Evolutionary conservation across 2,113 vertebrate species (phyloP).

Genomic region (Peucedramus taeniatus): DNA sequence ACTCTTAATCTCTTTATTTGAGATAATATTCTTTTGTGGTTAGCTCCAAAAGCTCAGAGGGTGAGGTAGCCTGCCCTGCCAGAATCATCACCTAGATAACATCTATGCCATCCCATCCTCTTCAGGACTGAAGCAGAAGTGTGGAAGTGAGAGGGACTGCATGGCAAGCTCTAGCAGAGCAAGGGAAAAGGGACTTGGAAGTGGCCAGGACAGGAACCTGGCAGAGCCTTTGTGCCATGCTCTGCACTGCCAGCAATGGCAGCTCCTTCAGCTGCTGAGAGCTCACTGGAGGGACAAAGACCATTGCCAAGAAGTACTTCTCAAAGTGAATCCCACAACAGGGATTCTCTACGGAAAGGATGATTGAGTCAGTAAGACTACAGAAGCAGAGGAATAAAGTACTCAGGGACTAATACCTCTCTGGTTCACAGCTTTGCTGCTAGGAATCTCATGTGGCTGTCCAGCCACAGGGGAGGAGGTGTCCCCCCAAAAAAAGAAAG

Average conservation of each 20-base stretch:
- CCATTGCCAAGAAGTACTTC: not conserved
- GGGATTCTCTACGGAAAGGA: not conserved
- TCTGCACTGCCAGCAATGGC: not conserved
- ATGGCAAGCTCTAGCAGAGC: not conserved
- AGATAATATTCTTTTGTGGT: not conserved
- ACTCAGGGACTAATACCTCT: not conserved
- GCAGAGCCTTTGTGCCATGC: not conserved
- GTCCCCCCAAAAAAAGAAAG: not conserved
- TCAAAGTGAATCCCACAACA: not conserved
- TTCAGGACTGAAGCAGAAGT: not conserved
- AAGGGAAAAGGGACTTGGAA: not conserved
- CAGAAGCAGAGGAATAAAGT: not conserved
- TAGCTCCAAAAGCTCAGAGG: not conserved
- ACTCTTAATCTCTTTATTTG: not conserved
- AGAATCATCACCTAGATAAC: not conserved
- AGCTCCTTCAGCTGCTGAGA: not conserved
- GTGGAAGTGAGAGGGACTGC: not conserved
- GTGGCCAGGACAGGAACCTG: not conserved
- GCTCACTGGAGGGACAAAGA: not conserved
- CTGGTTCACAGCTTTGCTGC: not conserved
- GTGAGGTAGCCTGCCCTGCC: slow-evolving; percentile 12
- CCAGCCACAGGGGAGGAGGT: not conserved
- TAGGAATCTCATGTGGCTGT: not conserved
- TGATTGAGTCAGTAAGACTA: not conserved
- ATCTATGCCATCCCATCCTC: not conserved